These are phyloP conservation scores for Acanthis flammea DNA, from an alignment of 2,797 vertebrate genomes.

Conservation along the genomic window DNA sequence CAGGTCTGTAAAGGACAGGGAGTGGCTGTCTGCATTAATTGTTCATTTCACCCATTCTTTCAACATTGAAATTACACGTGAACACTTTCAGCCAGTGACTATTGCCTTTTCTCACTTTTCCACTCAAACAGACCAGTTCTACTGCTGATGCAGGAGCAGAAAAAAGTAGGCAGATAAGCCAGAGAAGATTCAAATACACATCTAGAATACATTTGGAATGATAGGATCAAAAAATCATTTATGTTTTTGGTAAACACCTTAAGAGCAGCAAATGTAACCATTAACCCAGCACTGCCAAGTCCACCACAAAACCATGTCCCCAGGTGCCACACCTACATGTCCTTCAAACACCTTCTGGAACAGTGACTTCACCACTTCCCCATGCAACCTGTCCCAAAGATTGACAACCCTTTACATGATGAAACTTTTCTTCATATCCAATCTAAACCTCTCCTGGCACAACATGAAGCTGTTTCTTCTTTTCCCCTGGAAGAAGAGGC, in stretches of 20 bases:
- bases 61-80: not conserved
- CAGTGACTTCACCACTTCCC: not conserved
- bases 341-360: not conserved
- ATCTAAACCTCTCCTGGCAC: not conserved
- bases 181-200: not conserved
- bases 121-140: not conserved
- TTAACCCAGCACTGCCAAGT: not conserved
- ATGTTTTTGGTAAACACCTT: not conserved
- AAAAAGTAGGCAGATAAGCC: not conserved
- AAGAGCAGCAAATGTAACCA: not conserved
- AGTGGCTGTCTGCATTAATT: not conserved
- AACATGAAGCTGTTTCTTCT: not conserved
- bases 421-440: not conserved
- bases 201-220: not conserved
- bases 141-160: not conserved
- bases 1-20: not conserved
- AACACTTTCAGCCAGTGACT: not conserved
- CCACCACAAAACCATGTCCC: not conserved
- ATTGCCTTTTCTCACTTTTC: not conserved
- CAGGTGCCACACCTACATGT: fast-evolving
- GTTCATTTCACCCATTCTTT: not conserved
- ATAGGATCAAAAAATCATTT: not conserved
- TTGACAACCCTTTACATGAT: not conserved
- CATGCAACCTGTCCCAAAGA: not conserved
- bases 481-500: not conserved